Base-by-base conservation (phyloP, 2,113 vertebrate genomes). In the Cisticola juncidis region DNA sequence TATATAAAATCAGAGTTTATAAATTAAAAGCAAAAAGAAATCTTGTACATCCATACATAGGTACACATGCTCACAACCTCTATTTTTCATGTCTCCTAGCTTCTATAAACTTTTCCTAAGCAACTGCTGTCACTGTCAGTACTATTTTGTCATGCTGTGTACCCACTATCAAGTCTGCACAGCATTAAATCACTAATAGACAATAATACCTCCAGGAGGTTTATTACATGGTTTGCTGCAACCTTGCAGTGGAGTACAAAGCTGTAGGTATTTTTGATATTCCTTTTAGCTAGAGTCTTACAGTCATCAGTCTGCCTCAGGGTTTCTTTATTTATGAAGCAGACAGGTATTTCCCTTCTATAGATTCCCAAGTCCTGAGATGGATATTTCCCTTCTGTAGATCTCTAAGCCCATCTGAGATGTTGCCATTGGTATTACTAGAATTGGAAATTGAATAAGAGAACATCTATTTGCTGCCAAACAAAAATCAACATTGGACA, bases 51-150 rank as follows among this genome's bases (percentile, higher is more conserved):
- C 4, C 2, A 3, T 33, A 33, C 3, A 31, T 8, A 69, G 28
- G 9, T 64, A 29, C 5, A 45, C 12, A 36, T 2, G 0, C 4
- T 65, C 23, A 79, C 18, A 58, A 5, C 1, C 20, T 9, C 22
- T 47, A 9, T 66, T 84, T 88, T 31, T 76, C 25, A 20, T 17
- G 18, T 77, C 31, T 68, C 13, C 26, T 72, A 66, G 9, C 3
- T 61, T 51, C 64, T 61, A 9, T 9, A 28, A 12, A 23, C 17
- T 80, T 80, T 58, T 56, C 5, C 50, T 65, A 54, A 70, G 38
- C 31, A 54, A 17, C 25, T 80, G 7, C 21, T 74, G 7, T 48
- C 40, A 54, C 17, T 66, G 12, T 28, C 29, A 71, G 9, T 45
- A 70, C 3, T 17, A 15, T 14, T 65, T 80, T 64, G 19, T 79